A percentile compares a stretch with the other conserved stretches of the same genome.
These are phyloP conservation scores for Ephydatia muelleri DNA, from an alignment of 37 sponge, comb jelly and placozoan species.

Conservation along the genomic window DNA sequence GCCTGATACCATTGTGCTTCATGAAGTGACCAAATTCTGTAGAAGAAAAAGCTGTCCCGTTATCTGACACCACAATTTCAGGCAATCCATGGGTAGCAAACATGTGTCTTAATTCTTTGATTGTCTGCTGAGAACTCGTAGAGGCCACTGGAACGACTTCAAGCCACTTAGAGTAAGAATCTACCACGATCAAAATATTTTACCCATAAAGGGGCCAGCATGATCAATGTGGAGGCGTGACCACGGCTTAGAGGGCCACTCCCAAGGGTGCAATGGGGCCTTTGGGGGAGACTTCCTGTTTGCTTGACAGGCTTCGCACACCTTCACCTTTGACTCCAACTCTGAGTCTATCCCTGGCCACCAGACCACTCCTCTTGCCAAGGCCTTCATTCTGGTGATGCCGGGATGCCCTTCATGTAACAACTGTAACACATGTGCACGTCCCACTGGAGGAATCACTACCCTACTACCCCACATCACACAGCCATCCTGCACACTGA, in stretches of 20 bases:
- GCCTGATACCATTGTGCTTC: no score
- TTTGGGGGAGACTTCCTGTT: not conserved
- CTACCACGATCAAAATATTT: conserved; percentile 46
- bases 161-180: conserved; percentile 51
- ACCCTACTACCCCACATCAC: conserved; percentile 30
- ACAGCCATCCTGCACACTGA: conserved; percentile 26
- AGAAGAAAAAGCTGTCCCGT: no score
- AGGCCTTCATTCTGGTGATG: conserved; percentile 20
- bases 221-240: conserved; percentile 29
- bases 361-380: conserved; percentile 37
- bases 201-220: conserved; percentile 33
- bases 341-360: conserved; percentile 47
- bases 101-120: conserved; percentile 3
- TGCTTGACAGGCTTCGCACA: conserved; percentile 13
- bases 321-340: conserved; percentile 4
- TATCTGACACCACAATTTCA: no score
- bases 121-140: conserved; percentile 5
- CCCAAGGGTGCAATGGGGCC: conserved; percentile 39
- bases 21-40: no score
- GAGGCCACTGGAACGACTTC: conserved; percentile 2
- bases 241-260: conserved; percentile 45
- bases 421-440: not conserved
- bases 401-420: conserved; percentile 41
- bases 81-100: conserved; percentile 61
- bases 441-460: not conserved